These are phyloP conservation scores for Syngnathus typhle DNA, from an alignment of 2,113 vertebrate genomes.

Conservation along the genomic window DNA sequence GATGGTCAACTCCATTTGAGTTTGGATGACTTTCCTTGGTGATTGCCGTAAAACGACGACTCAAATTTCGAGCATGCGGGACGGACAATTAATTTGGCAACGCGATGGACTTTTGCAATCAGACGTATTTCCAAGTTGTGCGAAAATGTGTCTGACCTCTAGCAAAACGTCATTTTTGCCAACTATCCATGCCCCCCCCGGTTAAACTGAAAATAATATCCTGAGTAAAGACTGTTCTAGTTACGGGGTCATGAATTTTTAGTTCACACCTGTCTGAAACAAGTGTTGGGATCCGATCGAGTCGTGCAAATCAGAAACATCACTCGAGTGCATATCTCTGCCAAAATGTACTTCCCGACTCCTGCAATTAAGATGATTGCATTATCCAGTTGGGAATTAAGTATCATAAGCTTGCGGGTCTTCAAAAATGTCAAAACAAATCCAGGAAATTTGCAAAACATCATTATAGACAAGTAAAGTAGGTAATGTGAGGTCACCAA, in stretches of 20 bases:
- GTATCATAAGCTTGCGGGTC: too few species aligned
- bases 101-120: background rate
- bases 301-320: too few species aligned
- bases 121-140: background rate
- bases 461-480: too few species aligned
- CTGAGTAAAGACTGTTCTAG: too few species aligned
- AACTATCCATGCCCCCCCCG: background rate
- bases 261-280: background rate
- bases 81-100: slow-evolving; percentile 33
- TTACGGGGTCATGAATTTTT: too few species aligned
- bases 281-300: background rate
- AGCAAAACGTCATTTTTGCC: too few species aligned
- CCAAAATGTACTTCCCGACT: too few species aligned
- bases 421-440: too few species aligned
- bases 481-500: background rate
- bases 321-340: too few species aligned
- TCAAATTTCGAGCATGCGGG: slow-evolving; percentile 28
- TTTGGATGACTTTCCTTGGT: slow-evolving; percentile 26
- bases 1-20: slow-evolving; percentile 25
- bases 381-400: too few species aligned
- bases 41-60: slow-evolving; percentile 44
- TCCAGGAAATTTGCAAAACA: too few species aligned
- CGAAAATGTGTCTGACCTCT: background rate
- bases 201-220: background rate
- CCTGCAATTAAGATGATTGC: too few species aligned